Evolutionary conservation across 2,888 invertebrate species (phyloP).

Genomic region (Ochropacha duplaris): DNA sequence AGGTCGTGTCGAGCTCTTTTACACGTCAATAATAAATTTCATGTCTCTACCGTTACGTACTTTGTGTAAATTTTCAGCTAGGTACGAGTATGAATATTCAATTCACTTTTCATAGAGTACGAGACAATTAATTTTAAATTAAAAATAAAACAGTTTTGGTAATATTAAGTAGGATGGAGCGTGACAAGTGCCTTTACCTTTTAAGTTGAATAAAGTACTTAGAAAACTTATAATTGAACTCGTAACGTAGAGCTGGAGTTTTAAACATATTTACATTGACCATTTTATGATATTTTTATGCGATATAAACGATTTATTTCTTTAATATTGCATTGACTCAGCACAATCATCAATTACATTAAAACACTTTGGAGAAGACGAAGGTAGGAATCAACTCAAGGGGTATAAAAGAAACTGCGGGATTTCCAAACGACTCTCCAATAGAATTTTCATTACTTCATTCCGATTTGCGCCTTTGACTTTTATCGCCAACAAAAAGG

Average conservation of each 20-base stretch:
- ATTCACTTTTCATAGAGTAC: constrained; percentile 10
- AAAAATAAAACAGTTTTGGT: neutral
- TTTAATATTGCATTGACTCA: neutral
- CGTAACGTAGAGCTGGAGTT: too few relatives aligned
- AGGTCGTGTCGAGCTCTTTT: constrained; percentile 21
- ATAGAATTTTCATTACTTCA: constrained; percentile 59
- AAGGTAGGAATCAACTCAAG: constrained; percentile 24
- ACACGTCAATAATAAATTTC: constrained; percentile 20
- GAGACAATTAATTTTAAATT: constrained; percentile 5
- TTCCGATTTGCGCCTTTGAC: constrained; percentile 58
- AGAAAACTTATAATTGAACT: too few relatives aligned
- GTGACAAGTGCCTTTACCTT: too few relatives aligned
- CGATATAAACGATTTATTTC: neutral
- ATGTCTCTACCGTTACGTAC: constrained; percentile 11
- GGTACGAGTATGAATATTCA: constrained; percentile 13
- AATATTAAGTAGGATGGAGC: too few relatives aligned
- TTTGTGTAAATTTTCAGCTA: constrained; percentile 18
- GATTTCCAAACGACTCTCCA: constrained; percentile 43
- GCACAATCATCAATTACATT: constrained; percentile 18
- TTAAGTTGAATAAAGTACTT: too few relatives aligned
- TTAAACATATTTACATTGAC: too few relatives aligned
- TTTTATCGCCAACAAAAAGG: constrained; percentile 51
- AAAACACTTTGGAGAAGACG: constrained; percentile 21
- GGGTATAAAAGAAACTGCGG: constrained; percentile 34
- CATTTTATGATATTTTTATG: too few relatives aligned